These are phyloP conservation scores for Micromys minutus DNA, from an alignment of 2,113 vertebrate species.

Conservation along the genomic window DNA sequence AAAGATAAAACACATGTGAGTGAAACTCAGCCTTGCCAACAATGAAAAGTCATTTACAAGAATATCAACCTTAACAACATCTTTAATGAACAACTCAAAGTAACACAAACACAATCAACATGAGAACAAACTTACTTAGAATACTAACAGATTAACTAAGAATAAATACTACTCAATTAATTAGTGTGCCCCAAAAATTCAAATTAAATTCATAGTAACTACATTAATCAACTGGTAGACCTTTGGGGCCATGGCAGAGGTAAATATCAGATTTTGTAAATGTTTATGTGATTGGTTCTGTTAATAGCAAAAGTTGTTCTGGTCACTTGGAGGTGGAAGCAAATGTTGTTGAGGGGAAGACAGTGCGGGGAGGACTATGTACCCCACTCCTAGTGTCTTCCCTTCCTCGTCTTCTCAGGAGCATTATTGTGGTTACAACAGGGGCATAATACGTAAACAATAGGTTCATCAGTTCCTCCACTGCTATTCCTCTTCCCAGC, in stretches of 20 bases:
- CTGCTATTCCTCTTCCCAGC: neutral
- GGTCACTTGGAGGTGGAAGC: neutral
- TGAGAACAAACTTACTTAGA: neutral
- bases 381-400: neutral
- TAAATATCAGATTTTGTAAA: neutral
- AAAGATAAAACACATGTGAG: neutral
- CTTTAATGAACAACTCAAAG: neutral
- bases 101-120: neutral
- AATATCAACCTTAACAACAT: too few species aligned
- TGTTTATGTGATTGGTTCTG: neutral
- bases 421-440: neutral
- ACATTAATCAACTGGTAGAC: neutral
- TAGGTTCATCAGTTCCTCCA: too few species aligned
- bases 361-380: neutral
- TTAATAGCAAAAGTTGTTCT: neutral
- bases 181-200: neutral
- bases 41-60: neutral
- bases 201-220: neutral
- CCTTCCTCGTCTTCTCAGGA: neutral
- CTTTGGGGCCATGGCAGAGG: too few species aligned
- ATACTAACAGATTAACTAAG: too few species aligned
- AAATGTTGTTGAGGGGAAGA: too few species aligned
- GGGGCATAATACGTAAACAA: too few species aligned
- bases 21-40: neutral
- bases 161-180: neutral